Evolutionary conservation across 64 coral and sea anemone species (phyloP), one percentile per base, ranked within the genome.

Genomic region (Orbicella faveolata): DNA sequence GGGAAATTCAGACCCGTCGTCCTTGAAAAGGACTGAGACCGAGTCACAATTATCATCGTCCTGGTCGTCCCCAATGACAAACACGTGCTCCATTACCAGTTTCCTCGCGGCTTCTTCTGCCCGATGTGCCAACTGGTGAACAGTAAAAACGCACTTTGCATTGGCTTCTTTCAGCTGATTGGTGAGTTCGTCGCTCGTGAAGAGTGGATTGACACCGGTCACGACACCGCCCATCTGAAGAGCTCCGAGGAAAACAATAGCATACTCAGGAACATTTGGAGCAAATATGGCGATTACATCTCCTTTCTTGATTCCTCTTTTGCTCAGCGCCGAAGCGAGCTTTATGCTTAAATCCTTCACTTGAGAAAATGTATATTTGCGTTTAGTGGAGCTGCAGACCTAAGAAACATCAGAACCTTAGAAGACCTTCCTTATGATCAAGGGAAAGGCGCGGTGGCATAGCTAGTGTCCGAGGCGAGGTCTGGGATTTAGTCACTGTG

Each of bases 211-310:
- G 36, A 96, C 79, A 62, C 76, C 65, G 19, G 94, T 96, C 52
- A 88, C 68, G 23, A 96, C 64, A 0, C 77, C 94, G 1, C 94
- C 94, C 41, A 89, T 36, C 36, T 86, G 84, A 75, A 90, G 87
- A 66, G 91, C 73, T 0, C 89, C 89, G 16, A 88, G 74, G 37
- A 88, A 86, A 25, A 95, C 53, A 18, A 95, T 95, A 7, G 79
- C 76, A 83, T 69, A 92, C 61, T 95, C 94, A 30, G 84, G 76
- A 53, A 75, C 36, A 34, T 92, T 95, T 13, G 83, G 70, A 74
- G 84, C 74, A 48, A 87, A 88, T 33, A 91, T 26, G 3, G 89
- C 94, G 17, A 90, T 62, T 59, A 95, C 94, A 95, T 95, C 89
- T 15, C 94, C 94, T 64, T 95, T 95, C 16, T 61, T 65, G 2